Percentiles rank a stretch among this genome's conserved stretches.
Evolutionary conservation across 2,797 vertebrate genomes (phyloP).

Genomic region (Tangara arthus): DNA sequence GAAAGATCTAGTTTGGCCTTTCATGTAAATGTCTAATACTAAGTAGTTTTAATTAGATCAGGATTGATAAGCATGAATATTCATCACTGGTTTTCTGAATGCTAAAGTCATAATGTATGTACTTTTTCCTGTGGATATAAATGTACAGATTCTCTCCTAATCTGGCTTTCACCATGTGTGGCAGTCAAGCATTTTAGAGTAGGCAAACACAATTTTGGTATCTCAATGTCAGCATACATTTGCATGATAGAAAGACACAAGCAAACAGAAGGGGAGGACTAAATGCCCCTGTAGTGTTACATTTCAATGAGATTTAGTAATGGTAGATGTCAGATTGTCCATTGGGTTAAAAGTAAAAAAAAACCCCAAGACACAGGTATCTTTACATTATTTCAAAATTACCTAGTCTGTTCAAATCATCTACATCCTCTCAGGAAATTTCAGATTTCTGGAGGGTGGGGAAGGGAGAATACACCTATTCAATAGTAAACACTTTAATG

Average conservation of each 20-base stretch:
- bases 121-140: neutral
- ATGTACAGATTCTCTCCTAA: neutral
- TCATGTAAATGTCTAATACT: neutral
- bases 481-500: neutral
- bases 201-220: neutral
- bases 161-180: neutral
- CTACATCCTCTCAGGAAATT: neutral
- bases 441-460: accelerated
- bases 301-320: neutral
- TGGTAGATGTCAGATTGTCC: neutral
- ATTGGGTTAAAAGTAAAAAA: neutral
- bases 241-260: neutral
- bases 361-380: neutral
- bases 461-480: neutral
- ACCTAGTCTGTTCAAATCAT: neutral
- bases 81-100: neutral
- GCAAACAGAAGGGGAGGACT: neutral
- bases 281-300: neutral
- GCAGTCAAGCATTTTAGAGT: neutral
- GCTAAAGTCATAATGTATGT: neutral
- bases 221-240: neutral
- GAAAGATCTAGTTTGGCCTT: neutral
- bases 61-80: slow-evolving; percentile 3
- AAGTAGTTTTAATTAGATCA: slow-evolving; percentile 26
- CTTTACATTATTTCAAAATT: neutral